Evolutionary conservation across 2,797 vertebrate genomes (phyloP), one percentile per base, ranked within the genome.

Genomic region (Acanthornis magna): DNA sequence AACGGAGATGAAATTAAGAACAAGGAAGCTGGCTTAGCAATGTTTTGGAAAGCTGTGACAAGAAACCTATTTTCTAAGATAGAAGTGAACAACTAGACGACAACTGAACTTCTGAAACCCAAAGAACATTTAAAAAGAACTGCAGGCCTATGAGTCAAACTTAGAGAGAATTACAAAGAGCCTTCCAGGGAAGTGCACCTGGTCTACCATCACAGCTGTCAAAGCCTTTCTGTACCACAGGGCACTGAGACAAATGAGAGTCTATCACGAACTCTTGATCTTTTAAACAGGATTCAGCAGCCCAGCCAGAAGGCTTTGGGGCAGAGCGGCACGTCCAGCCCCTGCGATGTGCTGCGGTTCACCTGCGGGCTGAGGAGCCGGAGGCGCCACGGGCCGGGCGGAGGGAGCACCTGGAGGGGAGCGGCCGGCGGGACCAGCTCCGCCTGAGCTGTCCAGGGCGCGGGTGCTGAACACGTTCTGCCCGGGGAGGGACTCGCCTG

Each of bases 301-400:
- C 1, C 19, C 55, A 30, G 8, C 0, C 45, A 26, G 77, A 4
- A 19, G 6, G 45, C 62, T 29, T 0, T 4, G 34, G 45, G 47
- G 11, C 16, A 5, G 61, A 9, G 21, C 0, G 51, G 36, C 47
- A 2, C 0, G 5, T 0, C 2, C 16, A 2, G 1, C 1, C 11
- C 6, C 38, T 2, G 32, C 0, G 11, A 17, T 7, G 26, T 1
- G 23, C 40, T 14, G 32, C 1, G 30, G 11, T 8, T 36, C 14
- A 1, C 3, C 16, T 8, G 22, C 47, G 12, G 6, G 54, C 29
- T 3, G 0, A 4, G 54, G 0, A 27, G 34, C 34, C 26, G 19
- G 5, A 73, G 40, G 16, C 7, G 47, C 2, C 47, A 4, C 1
- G 63, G 63, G 23, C 25, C 51, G 16, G 42, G 54, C 14, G 11